These are phyloP conservation scores for Xanthorhoe spadicearia DNA, from an alignment of 2,888 invertebrate species.

Conservation along the genomic window DNA sequence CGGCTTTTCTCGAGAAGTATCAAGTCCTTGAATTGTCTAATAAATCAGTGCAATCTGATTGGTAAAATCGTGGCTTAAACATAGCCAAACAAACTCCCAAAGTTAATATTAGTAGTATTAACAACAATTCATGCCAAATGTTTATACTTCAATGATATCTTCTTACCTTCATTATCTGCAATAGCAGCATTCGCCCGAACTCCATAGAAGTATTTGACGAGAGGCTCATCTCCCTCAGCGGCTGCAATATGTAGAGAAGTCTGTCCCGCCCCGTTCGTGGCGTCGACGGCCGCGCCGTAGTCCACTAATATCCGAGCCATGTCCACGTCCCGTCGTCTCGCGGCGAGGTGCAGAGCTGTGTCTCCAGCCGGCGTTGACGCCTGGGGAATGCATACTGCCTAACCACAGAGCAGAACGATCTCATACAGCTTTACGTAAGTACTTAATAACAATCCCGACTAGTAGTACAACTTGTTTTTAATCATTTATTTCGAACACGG, in stretches of 20 bases:
- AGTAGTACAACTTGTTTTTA: too few species aligned
- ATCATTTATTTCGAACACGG: too few species aligned
- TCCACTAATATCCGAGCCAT: conserved; percentile 96
- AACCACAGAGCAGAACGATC: conserved; percentile 15
- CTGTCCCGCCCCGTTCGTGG: conserved; percentile 96
- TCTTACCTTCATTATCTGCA: conserved; percentile 87
- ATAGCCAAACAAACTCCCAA: too few species aligned
- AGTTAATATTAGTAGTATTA: too few species aligned
- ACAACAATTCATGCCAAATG: too few species aligned
- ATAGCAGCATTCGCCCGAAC: conserved; percentile 97
- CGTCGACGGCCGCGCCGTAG: conserved; percentile 95
- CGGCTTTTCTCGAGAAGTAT: too few species aligned
- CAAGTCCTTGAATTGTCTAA: too few species aligned
- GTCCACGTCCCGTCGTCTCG: conserved; percentile 95
- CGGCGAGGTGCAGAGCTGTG: conserved; percentile 97
- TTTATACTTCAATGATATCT: too few species aligned
- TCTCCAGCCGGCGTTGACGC: conserved; percentile 94
- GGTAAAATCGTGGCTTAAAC: too few species aligned
- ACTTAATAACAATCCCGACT: too few species aligned
- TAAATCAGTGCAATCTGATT: too few species aligned
- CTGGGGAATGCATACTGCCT: conserved; percentile 60
- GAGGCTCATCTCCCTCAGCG: conserved; percentile 96
- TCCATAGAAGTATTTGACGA: conserved; percentile 97
- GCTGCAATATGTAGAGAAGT: conserved; percentile 98
- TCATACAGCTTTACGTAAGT: not conserved